Base-by-base conservation (phyloP, 2,797 vertebrate species). In the Austrolebias charrua region DNA sequence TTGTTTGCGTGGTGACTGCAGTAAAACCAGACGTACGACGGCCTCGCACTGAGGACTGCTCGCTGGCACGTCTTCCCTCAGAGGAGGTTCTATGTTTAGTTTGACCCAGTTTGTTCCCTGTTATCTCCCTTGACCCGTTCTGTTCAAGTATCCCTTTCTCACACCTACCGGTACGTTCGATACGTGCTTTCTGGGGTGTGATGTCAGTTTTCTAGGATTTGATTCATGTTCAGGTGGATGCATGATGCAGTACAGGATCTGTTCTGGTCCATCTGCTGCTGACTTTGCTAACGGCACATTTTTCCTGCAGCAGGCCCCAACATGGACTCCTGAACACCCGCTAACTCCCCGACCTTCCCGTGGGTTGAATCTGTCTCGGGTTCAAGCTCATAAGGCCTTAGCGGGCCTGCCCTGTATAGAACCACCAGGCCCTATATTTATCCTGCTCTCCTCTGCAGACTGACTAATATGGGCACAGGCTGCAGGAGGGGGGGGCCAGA, bases 401-500 rank as follows among this genome's bases (percentile, higher is more conserved):
- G 60, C 58, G 56, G 69, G 75, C 73, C 77, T 35, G 68, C 46
- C 82, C 65, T 24, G 52, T 73, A 74, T 52, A 59, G 63, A 81
- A 73, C 86, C 78, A 73, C 86, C 78, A 53, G 67, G 77, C 72
- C 83, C 92, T 94, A 94, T 93, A 93, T 93, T 92, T 93, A 93
- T 91, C 92, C 76, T 57, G 33, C 81, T 69, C 90, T 89, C 75
- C 79, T 78, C 66, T 78, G 64, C 52, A 84, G 69, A 82, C 88
- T 91, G 89, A 93, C 94, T 93, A 93, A 92, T 91, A 92, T 24
- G 61, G 89, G 69, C 83, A 90, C 64, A 71, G 88, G 88, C 84
- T 78, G 85, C 57, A 67, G 80, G 65, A 85, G 89, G 92, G 91
- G 86, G 83, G 88, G 50, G 73, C 78, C 88, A 90, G 84, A 90